Conservation (phyloP, 2,888 invertebrate genomes). For the Spilarctia lutea region DNA sequence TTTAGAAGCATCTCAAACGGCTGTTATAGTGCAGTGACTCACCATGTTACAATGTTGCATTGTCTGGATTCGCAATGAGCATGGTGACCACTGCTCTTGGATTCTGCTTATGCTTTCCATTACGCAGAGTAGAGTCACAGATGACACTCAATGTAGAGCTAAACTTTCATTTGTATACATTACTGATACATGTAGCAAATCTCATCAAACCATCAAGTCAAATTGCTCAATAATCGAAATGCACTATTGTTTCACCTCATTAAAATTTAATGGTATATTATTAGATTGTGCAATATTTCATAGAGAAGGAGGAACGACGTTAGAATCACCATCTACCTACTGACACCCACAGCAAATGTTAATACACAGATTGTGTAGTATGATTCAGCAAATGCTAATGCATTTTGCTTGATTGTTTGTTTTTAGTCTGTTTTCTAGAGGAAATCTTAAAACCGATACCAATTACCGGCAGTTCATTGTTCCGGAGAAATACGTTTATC, state of each 20-base stretch:
- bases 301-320: slow-evolving; percentile 17
- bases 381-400: slow-evolving; percentile 15
- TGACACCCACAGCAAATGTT: slow-evolving; percentile 32
- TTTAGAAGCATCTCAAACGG: no score
- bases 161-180: background rate
- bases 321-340: slow-evolving; percentile 53
- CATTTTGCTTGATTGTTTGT: background rate
- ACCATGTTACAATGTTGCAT: no score
- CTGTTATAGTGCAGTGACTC: no score
- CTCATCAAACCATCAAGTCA: background rate
- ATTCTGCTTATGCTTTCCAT: no score
- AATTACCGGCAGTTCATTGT: background rate
- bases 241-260: slow-evolving; percentile 10
- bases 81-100: no score
- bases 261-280: slow-evolving; percentile 13
- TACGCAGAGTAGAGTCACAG: no score
- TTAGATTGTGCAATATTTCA: slow-evolving; percentile 11
- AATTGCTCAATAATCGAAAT: slow-evolving; percentile 5
- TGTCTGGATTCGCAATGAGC: no score
- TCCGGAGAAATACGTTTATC: background rate
- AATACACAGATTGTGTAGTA: background rate
- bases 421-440: background rate
- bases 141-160: no score
- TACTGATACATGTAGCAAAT: background rate
- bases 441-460: background rate